A percentile compares a stretch with the other conserved stretches of the same genome.
These are phyloP conservation scores for Phalacrocorax pelagicus DNA, from an alignment of 2,113 vertebrate species.

Conservation along the genomic window DNA sequence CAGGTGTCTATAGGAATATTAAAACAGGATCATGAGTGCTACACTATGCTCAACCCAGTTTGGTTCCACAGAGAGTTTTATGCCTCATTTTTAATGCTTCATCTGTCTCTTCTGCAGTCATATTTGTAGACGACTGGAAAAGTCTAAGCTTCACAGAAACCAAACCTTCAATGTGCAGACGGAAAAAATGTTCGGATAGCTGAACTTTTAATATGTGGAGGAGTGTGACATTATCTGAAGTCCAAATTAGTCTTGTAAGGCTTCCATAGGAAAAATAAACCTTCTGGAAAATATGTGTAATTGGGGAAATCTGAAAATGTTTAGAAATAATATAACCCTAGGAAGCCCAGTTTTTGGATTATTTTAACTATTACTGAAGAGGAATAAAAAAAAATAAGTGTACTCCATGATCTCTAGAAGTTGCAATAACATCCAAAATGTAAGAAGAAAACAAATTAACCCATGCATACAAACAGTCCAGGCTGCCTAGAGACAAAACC, in stretches of 20 bases:
- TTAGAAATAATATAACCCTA: not conserved
- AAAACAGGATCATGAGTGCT: not conserved
- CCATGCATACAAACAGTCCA: accelerated
- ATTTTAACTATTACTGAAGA: not conserved
- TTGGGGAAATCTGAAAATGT: not conserved
- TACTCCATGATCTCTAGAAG: not conserved
- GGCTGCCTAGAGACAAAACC: not conserved
- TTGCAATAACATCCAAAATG: not conserved
- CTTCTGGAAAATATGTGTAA: not conserved
- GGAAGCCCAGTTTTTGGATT: not conserved
- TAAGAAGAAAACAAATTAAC: not conserved
- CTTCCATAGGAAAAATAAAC: not conserved
- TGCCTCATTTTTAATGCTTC: not conserved
- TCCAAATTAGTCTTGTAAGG: not conserved
- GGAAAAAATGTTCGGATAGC: not conserved
- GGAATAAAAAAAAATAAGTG: not conserved
- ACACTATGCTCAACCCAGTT: not conserved
- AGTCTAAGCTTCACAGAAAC: not conserved
- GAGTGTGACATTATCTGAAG: not conserved
- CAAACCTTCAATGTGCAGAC: not conserved
- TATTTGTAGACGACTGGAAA: not conserved
- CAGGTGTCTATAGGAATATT: not conserved
- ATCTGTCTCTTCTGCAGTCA: not conserved
- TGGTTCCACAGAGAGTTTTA: not conserved
- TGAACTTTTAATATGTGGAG: not conserved